Base-by-base conservation (phyloP, 2,797 vertebrate genomes). In the Denticeps clupeoides region DNA sequence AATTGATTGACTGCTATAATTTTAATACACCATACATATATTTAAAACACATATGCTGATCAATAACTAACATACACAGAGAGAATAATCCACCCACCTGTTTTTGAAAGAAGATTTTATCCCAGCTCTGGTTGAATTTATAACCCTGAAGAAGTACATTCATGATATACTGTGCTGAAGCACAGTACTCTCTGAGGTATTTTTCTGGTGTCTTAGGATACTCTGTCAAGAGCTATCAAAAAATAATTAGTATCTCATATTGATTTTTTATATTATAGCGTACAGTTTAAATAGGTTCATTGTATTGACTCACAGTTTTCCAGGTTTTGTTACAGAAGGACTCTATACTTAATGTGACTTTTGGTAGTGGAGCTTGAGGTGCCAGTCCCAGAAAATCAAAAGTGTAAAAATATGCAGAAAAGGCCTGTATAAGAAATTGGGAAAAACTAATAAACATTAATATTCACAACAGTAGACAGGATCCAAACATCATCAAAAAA, bases 41-140 rank as follows among this genome's bases (percentile, higher is more conserved):
- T n/a, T n/a, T n/a, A n/a, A n/a, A n/a, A n/a, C n/a, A n/a, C n/a
- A n/a, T n/a, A n/a, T n/a, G n/a, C n/a, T n/a, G n/a, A n/a, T n/a
- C n/a, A n/a, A n/a, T 37, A 13, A 31, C 13, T 32, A 37, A 9
- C 8, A 1, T 3, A 9, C 15, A n/a, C 4, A 7, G n/a, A 35
- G 41, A 11, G 11, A 15, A 12, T 48, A 3, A n/a, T 2, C 12
- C 16, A 5, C 69, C 70, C 65, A 87, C 87, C 82, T 87, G 73
- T 49, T 25, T 69, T 29, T 62, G 62, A 69, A 89, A 89, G 59
- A 58, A 60, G 47, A 89, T 81, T 62, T 49, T 63, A 53, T 67
- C 51, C 87, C 87, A 89, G 3, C 55, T 55, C 7, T 68, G 42
- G 0, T 15, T 54, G 56, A 89, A 89, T 28, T 82, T 80, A 24